These are phyloP conservation scores for Chionodraco myersi DNA, from an alignment of 2,113 vertebrate genomes.

Conservation along the genomic window DNA sequence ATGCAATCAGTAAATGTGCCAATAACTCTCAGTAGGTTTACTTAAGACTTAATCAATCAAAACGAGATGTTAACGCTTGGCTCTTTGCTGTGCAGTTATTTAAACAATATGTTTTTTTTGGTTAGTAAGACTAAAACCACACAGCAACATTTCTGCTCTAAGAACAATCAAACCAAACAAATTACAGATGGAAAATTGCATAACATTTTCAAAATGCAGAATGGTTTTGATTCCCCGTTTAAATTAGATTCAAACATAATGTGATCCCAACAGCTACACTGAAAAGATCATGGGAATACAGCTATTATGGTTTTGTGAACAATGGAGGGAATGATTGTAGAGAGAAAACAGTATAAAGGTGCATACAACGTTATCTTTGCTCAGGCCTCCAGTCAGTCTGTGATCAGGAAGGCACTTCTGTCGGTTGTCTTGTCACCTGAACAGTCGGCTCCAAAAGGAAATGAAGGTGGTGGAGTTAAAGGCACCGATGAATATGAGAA, in stretches of 20 bases:
- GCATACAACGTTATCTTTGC: conserved; percentile 43
- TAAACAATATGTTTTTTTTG: conserved; percentile 5
- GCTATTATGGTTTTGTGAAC: conserved; percentile 25
- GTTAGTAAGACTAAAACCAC: conserved; percentile 6
- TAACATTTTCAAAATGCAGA: conserved; percentile 39
- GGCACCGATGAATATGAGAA: conserved; percentile 92
- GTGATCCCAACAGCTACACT: conserved; percentile 2
- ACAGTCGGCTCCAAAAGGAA: conserved; percentile 91
- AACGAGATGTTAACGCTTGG: neutral
- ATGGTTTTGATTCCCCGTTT: neutral
- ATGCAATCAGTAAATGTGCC: neutral
- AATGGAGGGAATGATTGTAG: conserved; percentile 8
- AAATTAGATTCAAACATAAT: neutral
- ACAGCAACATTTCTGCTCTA: conserved; percentile 1
- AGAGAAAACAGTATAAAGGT: conserved; percentile 54
- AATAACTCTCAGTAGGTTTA: neutral
- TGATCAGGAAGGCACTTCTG: conserved; percentile 75
- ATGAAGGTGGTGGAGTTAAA: conserved; percentile 91
- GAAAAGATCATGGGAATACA: conserved; percentile 16
- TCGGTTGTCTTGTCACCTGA: conserved; percentile 70
- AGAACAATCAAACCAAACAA: conserved; percentile 12
- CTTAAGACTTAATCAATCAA: neutral
- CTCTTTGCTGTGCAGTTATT: neutral
- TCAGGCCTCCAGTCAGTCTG: conserved; percentile 47
- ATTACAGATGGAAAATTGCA: conserved; percentile 35